Percentiles rank a stretch among this genome's conserved stretches.
Evolutionary conservation across 2,888 invertebrate genomes (phyloP).

Genomic region (Myathropa florea): DNA sequence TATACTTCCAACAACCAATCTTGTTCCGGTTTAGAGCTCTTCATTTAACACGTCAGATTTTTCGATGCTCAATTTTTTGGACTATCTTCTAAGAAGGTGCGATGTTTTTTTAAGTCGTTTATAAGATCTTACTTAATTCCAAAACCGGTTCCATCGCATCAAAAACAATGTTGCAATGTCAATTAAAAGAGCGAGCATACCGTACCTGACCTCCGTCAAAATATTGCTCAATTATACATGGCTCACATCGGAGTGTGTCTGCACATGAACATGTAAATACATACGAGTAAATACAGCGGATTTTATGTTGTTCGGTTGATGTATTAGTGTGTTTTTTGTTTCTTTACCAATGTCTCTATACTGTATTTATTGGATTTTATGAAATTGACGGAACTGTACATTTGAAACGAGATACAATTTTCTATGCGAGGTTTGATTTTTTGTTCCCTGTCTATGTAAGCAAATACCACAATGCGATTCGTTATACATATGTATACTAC

Average conservation of each 20-base stretch:
- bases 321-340: neutral
- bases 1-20: no score
- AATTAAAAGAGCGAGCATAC: constrained; percentile 8
- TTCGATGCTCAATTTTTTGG: neutral
- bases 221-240: constrained; percentile 23
- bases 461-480: constrained; percentile 17
- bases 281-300: neutral
- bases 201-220: constrained; percentile 27
- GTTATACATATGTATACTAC: constrained; percentile 1
- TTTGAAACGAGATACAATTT: constrained; percentile 13
- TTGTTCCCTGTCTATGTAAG: neutral
- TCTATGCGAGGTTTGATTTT: neutral
- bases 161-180: constrained; percentile 14
- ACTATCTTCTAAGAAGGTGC: neutral
- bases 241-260: neutral
- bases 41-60: neutral
- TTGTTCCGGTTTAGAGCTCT: neutral
- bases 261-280: neutral
- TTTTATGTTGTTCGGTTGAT: no score
- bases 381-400: constrained; percentile 1
- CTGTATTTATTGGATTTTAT: neutral
- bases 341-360: neutral
- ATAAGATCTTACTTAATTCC: neutral
- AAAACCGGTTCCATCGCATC: constrained; percentile 5
- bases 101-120: no score